Evolutionary conservation across 2,113 vertebrate genomes (phyloP).

Genomic region (Atrichornis clamosus): DNA sequence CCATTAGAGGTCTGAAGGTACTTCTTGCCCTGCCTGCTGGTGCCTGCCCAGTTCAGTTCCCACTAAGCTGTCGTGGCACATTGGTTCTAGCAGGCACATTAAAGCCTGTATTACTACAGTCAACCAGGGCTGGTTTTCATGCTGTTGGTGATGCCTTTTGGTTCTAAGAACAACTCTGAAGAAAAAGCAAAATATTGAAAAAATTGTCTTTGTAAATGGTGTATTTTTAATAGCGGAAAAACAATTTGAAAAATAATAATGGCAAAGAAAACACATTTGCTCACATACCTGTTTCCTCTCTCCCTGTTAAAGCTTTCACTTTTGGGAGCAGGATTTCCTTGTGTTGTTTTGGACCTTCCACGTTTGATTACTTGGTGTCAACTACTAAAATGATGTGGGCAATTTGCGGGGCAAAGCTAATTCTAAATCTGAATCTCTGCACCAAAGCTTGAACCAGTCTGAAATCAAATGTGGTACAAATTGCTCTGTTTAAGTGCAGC

Average conservation of each 20-base stretch:
- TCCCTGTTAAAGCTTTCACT: neutral
- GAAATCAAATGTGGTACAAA: neutral
- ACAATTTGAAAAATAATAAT: neutral
- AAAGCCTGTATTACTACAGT: neutral
- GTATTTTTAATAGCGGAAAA: neutral
- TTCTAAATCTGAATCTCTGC: neutral
- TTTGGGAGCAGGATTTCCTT: neutral
- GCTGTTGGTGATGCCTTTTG: neutral
- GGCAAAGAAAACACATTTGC: neutral
- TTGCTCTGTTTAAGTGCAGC: neutral
- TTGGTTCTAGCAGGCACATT: neutral
- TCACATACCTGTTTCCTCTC: neutral
- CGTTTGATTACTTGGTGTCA: neutral
- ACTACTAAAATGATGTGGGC: neutral
- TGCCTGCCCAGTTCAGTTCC: neutral
- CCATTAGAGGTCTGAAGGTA: neutral
- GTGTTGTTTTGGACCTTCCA: neutral
- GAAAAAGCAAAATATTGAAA: neutral
- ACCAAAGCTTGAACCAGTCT: neutral
- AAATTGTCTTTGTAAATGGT: neutral
- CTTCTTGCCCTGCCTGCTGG: neutral
- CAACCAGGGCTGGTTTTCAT: neutral
- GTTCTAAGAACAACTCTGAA: neutral
- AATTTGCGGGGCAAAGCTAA: neutral
- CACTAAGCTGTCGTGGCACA: neutral